Evolutionary conservation across 2,888 invertebrate genomes (phyloP).

Genomic region (Scaptomyza caliginosa): DNA sequence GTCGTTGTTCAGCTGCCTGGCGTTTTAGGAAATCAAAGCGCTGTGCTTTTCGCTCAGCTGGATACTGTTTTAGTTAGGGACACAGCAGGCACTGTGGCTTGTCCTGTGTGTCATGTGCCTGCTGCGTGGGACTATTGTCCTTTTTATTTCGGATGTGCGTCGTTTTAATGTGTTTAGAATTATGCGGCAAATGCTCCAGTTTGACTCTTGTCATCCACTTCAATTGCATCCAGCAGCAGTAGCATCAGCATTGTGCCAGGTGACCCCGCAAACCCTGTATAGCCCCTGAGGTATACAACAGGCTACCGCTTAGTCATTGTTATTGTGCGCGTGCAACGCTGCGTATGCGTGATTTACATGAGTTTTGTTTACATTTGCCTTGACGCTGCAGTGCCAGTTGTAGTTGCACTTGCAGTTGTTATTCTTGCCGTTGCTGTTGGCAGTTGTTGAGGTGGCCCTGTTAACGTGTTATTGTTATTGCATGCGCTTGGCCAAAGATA

Average conservation of each 20-base stretch:
- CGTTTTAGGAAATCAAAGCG: constrained; percentile 1
- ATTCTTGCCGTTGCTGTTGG: constrained; percentile 25
- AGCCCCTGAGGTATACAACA: constrained; percentile 2
- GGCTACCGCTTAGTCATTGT: constrained; percentile 40
- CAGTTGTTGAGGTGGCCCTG: constrained; percentile 37
- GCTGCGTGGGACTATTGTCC: constrained; percentile 11
- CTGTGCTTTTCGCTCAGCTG: constrained; percentile 31
- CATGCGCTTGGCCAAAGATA: constrained; percentile 62
- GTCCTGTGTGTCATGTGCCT: constrained; percentile 4
- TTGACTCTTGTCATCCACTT: constrained; percentile 44
- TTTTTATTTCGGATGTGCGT: constrained; percentile 54
- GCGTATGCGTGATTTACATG: constrained; percentile 78
- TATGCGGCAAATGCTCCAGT: constrained; percentile 68
- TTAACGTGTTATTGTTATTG: constrained; percentile 63
- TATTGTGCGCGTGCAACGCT: constrained; percentile 72
- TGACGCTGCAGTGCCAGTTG: constrained; percentile 17
- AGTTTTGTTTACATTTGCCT: constrained; percentile 61
- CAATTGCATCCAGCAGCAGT: constrained; percentile 25
- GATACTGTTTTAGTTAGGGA: constrained; percentile 23
- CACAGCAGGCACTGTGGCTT: constrained; percentile 13
- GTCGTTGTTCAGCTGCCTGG: background rate
- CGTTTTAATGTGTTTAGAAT: constrained; percentile 64
- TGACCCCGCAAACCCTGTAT: background rate
- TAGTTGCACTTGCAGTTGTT: constrained; percentile 20
- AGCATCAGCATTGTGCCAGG: constrained; percentile 2